Base-by-base conservation (phyloP, 2,113 vertebrate genomes). In the Paedocypris sp. region DNA sequence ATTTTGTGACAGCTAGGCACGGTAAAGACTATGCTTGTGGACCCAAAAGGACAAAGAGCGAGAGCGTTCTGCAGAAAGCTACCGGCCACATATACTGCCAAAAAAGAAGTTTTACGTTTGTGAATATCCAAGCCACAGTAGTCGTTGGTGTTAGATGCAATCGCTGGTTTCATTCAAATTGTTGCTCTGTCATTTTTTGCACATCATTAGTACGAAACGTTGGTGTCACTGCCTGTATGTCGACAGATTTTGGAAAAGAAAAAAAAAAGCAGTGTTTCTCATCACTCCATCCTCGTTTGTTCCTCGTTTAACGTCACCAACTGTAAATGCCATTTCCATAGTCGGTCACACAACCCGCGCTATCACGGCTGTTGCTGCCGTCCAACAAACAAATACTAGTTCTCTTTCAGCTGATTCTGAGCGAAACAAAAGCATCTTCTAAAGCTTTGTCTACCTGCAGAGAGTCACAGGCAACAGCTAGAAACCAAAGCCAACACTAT, bases 361-460 rank as follows among this genome's bases (percentile, higher is more conserved):
- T 91, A 89, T 87, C 87, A 87, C 90, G 88, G 93, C 92, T 94
- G 89, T 92, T 88, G 86, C 88, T 86, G 77, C 73, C 77, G 70
- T 78, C 75, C 66, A 69, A 75, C 67, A 62, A 60, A 61, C 60
- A 68, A 28, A 28, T 52, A 64, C 60, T 69, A 54, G 89, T 71
- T 77, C 85, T 90, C 88, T 94, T 89, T 90, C 89, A 93, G 89
- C 88, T 90, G 86, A 89, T 91, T 85, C 84, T 85, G 82, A 89
- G 86, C 85, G 70, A 71, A 69, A 77, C 86, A 85, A 86, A 89
- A 87, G 89, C 89, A 92, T 68, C 87, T 92, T 90, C 88, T 83
- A 91, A 94, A 98, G 93, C 94, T 97, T 98, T 98, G 94, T 98
- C 94, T 97, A 96, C 93, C 92, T 97, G 92, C 90, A 92, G 93